Base-by-base conservation (phyloP, 2,113 vertebrate genomes). In the Tautogolabrus adspersus region DNA sequence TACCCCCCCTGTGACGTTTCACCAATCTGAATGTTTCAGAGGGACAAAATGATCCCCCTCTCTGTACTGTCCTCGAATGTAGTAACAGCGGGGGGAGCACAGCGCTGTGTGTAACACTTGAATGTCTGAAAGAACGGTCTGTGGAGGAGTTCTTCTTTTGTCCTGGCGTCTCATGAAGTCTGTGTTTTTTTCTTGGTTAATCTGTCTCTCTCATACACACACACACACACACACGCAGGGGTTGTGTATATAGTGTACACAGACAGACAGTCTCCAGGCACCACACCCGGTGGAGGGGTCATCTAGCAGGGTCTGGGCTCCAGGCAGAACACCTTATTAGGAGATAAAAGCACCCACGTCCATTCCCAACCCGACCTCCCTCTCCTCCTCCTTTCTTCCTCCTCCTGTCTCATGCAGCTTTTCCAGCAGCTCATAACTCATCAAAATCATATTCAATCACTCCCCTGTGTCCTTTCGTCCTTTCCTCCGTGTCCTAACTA, bases 321-420 rank as follows among this genome's bases (percentile, higher is more conserved):
- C 82, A 79, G 61, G 77, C 88, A 88, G 65, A 87, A 63, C 85
- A 79, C 94, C 94, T 92, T 95, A 94, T 94, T 94, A 89, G 94
- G 94, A 92, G 79, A 93, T 85, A 64, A 91, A 92, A 91, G 75
- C 75, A 77, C 81, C 70, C 77, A 82, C 60, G 75, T 77, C 38
- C 54, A 68, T 75, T 75, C 60, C 66, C 51, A 65, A 23, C 37
- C 46, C 79, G 38, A 23, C 67, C 75, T 62, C 85, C 55, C 49
- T 38, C 58, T 51, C 57, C 70, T 55, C 34, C 70, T 55, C n/a
- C 73, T 64, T 59, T 46, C 64, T 63, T 65, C 65, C 47, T 77
- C 34, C 75, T 73, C 44, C 37, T 40, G 8, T 57, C 69, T 81
- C 65, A 57, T 40, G 23, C 49, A 44, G 46, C 1, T 0, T 58